phyloP scores from a whole-genome alignment of 2,888 invertebrate genomes.

The Sisyra terminalis region DNA sequence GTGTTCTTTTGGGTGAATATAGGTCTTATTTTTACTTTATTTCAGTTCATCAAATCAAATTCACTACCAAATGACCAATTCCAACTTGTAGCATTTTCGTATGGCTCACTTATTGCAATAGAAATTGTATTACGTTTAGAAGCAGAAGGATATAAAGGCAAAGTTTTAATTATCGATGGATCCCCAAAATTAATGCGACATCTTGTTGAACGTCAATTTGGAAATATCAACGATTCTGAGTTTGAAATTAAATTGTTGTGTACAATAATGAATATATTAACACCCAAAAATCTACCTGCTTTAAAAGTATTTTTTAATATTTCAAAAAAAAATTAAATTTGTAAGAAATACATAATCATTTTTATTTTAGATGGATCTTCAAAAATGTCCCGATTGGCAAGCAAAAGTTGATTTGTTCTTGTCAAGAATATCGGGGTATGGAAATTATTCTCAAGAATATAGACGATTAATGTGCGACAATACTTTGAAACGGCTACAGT shows the following conservation, averaged over 20 bases:
- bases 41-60: constrained; percentile 37
- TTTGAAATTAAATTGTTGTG: constrained; percentile 37
- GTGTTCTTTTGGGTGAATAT: neutral
- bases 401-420: constrained; percentile 36
- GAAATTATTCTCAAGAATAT: constrained; percentile 25
- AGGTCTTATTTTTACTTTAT: constrained; percentile 14
- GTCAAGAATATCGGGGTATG: constrained; percentile 25
- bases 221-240: constrained; percentile 27
- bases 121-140: constrained; percentile 62
- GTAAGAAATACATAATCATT: no score
- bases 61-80: constrained; percentile 40
- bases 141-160: constrained; percentile 41
- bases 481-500: constrained; percentile 36
- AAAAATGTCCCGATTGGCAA: constrained; percentile 34
- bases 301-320: constrained; percentile 24
- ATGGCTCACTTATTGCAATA: constrained; percentile 60
- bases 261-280: constrained; percentile 30
- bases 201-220: constrained; percentile 28
- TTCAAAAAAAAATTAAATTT: neutral
- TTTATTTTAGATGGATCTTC: constrained; percentile 24
- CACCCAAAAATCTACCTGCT: constrained; percentile 26
- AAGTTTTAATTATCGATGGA: constrained; percentile 64
- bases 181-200: constrained; percentile 46
- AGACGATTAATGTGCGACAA: constrained; percentile 25
- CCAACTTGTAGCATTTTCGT: constrained; percentile 78